Conservation (phyloP, 2,888 invertebrate genomes). For the Zygogramma bicolorata region DNA sequence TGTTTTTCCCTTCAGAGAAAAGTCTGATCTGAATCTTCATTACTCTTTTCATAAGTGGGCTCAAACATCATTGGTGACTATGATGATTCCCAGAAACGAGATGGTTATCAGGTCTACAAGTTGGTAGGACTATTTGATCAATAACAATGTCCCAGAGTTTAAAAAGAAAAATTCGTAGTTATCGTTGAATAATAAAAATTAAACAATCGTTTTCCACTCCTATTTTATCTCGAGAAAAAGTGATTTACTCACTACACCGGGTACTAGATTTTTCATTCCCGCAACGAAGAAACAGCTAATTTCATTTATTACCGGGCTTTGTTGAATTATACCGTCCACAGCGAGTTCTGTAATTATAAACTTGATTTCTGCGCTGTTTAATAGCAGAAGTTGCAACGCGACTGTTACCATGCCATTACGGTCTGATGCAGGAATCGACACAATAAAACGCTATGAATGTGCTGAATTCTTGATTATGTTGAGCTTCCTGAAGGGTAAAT, state of each 20-base stretch:
- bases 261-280: background rate
- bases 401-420: background rate
- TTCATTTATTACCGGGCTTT: slow-evolving; percentile 2
- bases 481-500: background rate
- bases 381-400: slow-evolving; percentile 2
- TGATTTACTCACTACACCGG: background rate
- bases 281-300: slow-evolving; percentile 5
- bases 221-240: background rate
- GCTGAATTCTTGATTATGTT: background rate
- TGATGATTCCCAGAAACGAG: no score
- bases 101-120: no score
- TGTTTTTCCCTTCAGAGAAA: no score
- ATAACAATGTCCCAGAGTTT: no score
- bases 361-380: background rate
- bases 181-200: background rate
- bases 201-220: background rate
- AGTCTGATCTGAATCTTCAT: no score
- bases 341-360: slow-evolving; percentile 19
- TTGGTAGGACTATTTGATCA: no score
- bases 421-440: background rate
- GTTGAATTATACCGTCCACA: background rate
- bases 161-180: background rate
- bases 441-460: background rate
- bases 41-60: no score
- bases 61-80: no score